These are phyloP conservation scores for Florisuga fusca DNA, from an alignment of 2,797 vertebrate genomes.

Conservation along the genomic window DNA sequence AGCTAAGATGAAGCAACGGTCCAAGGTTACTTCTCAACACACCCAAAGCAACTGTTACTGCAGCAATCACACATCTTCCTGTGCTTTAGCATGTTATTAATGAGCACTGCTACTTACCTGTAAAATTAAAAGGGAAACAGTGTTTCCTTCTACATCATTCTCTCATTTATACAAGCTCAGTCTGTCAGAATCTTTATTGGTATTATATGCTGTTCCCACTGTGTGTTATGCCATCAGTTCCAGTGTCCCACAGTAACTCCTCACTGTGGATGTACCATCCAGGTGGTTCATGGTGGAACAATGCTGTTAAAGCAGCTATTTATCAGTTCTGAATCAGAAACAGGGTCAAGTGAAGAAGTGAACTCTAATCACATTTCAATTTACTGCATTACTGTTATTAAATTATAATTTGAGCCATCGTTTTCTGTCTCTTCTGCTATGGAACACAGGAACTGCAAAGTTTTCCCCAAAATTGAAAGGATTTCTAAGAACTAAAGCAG, in stretches of 20 bases:
- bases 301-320: not conserved
- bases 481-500: not conserved
- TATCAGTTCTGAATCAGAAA: not conserved
- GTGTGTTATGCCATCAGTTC: not conserved
- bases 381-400: not conserved
- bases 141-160: not conserved
- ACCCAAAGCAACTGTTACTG: not conserved
- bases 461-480: not conserved
- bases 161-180: not conserved
- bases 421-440: not conserved
- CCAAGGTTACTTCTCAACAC: not conserved
- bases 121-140: not conserved
- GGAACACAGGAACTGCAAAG: not conserved
- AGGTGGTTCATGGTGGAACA: not conserved
- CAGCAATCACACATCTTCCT: not conserved
- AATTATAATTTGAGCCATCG: not conserved
- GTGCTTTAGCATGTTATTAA: not conserved
- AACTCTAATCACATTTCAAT: not conserved
- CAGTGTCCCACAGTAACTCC: not conserved
- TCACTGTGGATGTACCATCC: not conserved
- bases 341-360: not conserved
- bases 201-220: not conserved
- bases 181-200: not conserved
- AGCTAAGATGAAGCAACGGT: not conserved
- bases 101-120: not conserved